phyloP scores from a whole-genome alignment of 1,140 invertebrate genomes.

The Paralvinella palmiformis region DNA sequence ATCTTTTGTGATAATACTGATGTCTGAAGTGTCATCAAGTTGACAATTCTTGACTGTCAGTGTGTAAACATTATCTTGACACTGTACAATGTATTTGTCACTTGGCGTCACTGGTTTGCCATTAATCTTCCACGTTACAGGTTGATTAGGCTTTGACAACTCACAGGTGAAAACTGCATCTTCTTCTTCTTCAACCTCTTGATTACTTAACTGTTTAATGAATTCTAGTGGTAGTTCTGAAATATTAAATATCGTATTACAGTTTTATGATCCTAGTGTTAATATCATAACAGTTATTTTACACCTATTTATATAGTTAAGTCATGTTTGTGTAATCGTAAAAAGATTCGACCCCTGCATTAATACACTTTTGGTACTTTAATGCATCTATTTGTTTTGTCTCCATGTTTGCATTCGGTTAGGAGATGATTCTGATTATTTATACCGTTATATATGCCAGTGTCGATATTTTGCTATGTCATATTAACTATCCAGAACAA shows the following conservation, averaged over 20 bases:
- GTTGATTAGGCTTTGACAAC: constrained; percentile 65
- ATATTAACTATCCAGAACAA: too few relatives aligned
- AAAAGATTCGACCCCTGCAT: too few relatives aligned
- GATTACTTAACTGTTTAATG: constrained; percentile 17
- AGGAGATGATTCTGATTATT: too few relatives aligned
- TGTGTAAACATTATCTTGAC: constrained; percentile 26
- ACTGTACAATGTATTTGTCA: constrained; percentile 11
- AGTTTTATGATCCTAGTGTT: too few relatives aligned
- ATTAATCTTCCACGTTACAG: constrained; percentile 78
- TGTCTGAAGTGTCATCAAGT: constrained; percentile 75
- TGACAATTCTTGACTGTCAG: constrained; percentile 50
- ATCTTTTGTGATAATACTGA: constrained; percentile 74
- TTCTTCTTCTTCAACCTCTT: constrained; percentile 17
- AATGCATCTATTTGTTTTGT: too few relatives aligned
- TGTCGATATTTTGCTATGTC: too few relatives aligned
- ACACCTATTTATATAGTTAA: too few relatives aligned
- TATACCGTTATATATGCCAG: too few relatives aligned
- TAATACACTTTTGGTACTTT: too few relatives aligned
- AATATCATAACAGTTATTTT: too few relatives aligned
- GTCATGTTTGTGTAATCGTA: too few relatives aligned
- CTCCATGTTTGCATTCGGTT: too few relatives aligned
- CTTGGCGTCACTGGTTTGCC: constrained; percentile 49
- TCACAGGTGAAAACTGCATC: constrained; percentile 20
- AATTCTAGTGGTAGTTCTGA: constrained; percentile 17
- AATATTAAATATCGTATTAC: neutral